Evolutionary conservation across 2,797 vertebrate genomes (phyloP).

Genomic region (Saxicola maurus): DNA sequence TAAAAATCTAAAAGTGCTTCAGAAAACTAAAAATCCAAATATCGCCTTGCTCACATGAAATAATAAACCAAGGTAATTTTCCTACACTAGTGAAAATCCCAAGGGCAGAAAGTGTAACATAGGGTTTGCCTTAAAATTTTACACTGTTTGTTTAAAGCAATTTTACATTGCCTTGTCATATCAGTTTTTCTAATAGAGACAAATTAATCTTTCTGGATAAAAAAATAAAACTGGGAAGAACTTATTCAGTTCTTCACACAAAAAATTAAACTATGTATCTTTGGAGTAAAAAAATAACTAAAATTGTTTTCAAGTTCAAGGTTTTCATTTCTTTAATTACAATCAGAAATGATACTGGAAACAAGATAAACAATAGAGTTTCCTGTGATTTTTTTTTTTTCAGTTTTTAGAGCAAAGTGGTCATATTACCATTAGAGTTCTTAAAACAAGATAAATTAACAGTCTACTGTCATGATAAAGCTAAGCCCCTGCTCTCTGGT

Average conservation of each 20-base stretch:
- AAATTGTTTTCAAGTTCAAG: not conserved
- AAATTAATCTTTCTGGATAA: not conserved
- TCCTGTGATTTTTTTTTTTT: not conserved
- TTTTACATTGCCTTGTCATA: not conserved
- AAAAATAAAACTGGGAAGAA: not conserved
- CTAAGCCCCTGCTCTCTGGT: accelerated
- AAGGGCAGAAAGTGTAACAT: not conserved
- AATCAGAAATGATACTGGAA: not conserved
- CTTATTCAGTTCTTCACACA: not conserved
- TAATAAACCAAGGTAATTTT: not conserved
- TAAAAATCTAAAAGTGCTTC: not conserved
- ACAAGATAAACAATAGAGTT: not conserved
- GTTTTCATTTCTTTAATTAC: not conserved
- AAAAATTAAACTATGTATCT: not conserved
- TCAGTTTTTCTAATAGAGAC: not conserved
- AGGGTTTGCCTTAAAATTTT: not conserved
- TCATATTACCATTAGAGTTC: not conserved
- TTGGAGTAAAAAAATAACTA: not conserved
- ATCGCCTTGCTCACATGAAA: not conserved
- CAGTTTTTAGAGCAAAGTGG: not conserved
- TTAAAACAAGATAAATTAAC: not conserved
- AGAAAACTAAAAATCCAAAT: not conserved
- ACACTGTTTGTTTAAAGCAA: accelerated
- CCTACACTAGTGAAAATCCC: not conserved
- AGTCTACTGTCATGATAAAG: accelerated